A percentile compares a stretch with the other conserved stretches of the same genome.
These are phyloP conservation scores for Aptenodytes forsteri DNA, from an alignment of 2,113 vertebrate genomes.

Conservation along the genomic window DNA sequence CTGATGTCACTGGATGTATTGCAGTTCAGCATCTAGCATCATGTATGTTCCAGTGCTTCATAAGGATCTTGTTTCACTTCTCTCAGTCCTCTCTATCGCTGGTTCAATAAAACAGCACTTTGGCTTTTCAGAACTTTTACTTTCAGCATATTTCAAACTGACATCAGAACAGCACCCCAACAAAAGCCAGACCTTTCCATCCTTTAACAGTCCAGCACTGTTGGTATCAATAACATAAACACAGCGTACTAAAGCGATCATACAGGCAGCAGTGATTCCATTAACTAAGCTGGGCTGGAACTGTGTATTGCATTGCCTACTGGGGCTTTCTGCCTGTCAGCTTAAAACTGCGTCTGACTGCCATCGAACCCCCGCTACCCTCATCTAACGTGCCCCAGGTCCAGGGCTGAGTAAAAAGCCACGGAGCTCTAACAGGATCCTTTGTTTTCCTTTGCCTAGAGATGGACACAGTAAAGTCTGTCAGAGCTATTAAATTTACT, in stretches of 20 bases:
- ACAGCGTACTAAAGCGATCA: background rate
- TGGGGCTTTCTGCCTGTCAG: background rate
- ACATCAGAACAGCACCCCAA: background rate
- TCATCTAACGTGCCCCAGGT: background rate
- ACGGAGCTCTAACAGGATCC: background rate
- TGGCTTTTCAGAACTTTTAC: background rate
- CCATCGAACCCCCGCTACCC: background rate
- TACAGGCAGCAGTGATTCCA: background rate
- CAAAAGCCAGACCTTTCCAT: slow-evolving; percentile 28
- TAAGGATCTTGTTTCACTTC: slow-evolving; percentile 23
- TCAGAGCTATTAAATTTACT: background rate
- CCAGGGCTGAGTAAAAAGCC: background rate
- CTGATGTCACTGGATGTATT: background rate
- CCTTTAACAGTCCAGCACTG: background rate
- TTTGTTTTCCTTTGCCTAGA: background rate
- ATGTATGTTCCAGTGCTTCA: background rate
- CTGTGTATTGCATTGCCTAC: background rate
- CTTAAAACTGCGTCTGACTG: background rate
- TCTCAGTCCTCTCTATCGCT: background rate
- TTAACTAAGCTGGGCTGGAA: background rate
- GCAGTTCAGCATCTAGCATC: background rate
- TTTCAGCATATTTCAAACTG: slow-evolving; percentile 35
- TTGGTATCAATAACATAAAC: slow-evolving; percentile 24
- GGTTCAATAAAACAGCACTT: slow-evolving; percentile 42
- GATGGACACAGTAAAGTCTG: background rate